phyloP scores from a whole-genome alignment of 2,888 invertebrate genomes.

The Slavum lentiscoides region DNA sequence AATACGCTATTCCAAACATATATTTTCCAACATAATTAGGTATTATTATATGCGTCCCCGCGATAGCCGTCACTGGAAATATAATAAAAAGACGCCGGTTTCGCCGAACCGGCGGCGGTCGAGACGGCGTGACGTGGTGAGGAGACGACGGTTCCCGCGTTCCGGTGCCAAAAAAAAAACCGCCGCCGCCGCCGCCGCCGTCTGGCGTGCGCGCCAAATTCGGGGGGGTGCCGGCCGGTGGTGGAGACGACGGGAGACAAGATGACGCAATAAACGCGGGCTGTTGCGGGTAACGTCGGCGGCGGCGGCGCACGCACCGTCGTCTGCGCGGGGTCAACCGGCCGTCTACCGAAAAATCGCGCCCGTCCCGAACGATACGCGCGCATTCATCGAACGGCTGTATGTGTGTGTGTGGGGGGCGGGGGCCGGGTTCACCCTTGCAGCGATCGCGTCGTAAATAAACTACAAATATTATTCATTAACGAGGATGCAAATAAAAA shows the following conservation, averaged over 20 bases:
- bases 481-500: too few relatives aligned
- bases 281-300: neutral
- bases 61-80: too few relatives aligned
- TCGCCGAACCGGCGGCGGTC: neutral
- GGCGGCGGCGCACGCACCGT: neutral
- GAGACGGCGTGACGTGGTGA: neutral
- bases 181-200: neutral
- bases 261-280: constrained; percentile 23
- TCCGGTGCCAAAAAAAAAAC: neutral
- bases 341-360: neutral
- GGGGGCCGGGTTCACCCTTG: too few relatives aligned
- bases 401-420: too few relatives aligned
- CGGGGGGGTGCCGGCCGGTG: neutral
- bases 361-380: neutral
- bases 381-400: neutral
- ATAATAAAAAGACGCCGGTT: too few relatives aligned
- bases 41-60: too few relatives aligned
- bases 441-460: too few relatives aligned
- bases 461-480: too few relatives aligned
- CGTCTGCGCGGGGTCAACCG: neutral
- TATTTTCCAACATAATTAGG: too few relatives aligned
- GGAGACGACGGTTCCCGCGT: neutral
- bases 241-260: neutral
- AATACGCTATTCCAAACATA: too few relatives aligned
- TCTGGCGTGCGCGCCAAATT: constrained; percentile 1